These are phyloP conservation scores for Drosophila burlai DNA, from an alignment of 1,140 invertebrate genomes.

Conservation along the genomic window DNA sequence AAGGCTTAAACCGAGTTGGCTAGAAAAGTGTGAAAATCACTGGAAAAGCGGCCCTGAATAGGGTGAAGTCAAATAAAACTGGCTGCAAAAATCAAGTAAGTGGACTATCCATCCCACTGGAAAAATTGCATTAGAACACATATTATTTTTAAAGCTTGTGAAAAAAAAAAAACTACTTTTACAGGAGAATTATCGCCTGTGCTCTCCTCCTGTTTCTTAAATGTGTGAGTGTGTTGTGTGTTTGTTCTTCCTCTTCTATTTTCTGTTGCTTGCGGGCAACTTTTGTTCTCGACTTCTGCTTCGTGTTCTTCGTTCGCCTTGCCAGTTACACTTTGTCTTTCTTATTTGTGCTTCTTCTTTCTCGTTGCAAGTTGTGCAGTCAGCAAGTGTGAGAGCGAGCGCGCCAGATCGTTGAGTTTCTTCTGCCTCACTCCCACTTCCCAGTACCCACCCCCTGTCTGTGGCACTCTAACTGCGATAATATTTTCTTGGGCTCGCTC, in stretches of 20 bases:
- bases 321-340: slow-evolving; percentile 66
- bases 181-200: slow-evolving; percentile 1
- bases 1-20: too few species aligned
- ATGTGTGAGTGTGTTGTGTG: slow-evolving; percentile 28
- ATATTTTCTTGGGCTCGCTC: slow-evolving; percentile 46
- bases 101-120: too few species aligned
- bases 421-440: slow-evolving; percentile 5
- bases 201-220: background rate
- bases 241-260: slow-evolving; percentile 7
- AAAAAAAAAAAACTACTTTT: background rate
- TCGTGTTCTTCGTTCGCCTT: slow-evolving; percentile 21
- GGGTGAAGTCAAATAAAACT: too few species aligned
- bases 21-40: too few species aligned
- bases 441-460: background rate
- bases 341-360: slow-evolving; percentile 49
- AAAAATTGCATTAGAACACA: too few species aligned
- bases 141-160: too few species aligned
- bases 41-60: too few species aligned
- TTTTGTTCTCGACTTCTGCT: slow-evolving; percentile 57
- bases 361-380: slow-evolving; percentile 39
- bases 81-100: too few species aligned
- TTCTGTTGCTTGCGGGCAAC: slow-evolving; percentile 22
- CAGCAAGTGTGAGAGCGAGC: slow-evolving; percentile 19
- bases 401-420: slow-evolving; percentile 13
- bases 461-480: slow-evolving; percentile 60